phyloP scores from a whole-genome alignment of 2,797 vertebrate species.

The Cirrhinus mrigala region DNA sequence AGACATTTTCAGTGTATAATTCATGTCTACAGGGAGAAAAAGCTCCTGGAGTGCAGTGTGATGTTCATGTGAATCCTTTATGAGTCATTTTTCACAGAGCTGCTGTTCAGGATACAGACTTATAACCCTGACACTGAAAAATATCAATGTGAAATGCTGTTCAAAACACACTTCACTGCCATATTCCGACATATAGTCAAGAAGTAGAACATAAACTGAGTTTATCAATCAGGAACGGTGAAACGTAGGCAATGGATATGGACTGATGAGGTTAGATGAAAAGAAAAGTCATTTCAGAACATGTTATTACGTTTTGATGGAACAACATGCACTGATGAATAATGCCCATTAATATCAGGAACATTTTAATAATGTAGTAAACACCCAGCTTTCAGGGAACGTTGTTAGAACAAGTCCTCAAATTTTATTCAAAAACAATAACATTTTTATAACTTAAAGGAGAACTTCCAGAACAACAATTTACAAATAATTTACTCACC shows the following conservation, averaged over 20 bases:
- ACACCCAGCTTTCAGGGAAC: background rate
- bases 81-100: background rate
- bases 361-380: background rate
- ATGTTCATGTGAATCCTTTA: conserved; percentile 2
- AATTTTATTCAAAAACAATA: too few species aligned
- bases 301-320: background rate
- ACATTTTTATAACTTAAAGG: too few species aligned
- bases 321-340: background rate
- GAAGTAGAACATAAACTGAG: background rate
- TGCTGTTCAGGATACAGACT: background rate
- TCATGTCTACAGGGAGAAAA: background rate
- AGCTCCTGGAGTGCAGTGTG: background rate
- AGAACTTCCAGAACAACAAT: too few species aligned
- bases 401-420: background rate
- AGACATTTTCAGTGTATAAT: conserved; percentile 5
- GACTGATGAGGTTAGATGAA: background rate
- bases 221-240: background rate
- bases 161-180: background rate
- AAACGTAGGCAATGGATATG: background rate
- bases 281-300: background rate
- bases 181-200: background rate
- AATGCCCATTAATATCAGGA: background rate
- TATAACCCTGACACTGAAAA: background rate
- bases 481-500: too few species aligned
- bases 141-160: background rate